phyloP scores from a whole-genome alignment of 1,140 invertebrate genomes.

The Pseudomyrmex sp. region DNA sequence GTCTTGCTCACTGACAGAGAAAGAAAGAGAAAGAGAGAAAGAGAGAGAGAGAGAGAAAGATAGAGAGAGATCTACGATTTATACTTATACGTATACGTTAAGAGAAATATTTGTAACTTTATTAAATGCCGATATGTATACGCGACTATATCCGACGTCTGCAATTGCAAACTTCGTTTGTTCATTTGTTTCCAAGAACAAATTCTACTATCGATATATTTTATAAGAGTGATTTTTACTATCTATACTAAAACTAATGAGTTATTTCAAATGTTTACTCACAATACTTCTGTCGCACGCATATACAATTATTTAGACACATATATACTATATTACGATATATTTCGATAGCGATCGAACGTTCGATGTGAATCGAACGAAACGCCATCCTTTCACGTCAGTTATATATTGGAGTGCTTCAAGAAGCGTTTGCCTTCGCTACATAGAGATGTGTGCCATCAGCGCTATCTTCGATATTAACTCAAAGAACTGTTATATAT shows the following conservation, averaged over 20 bases:
- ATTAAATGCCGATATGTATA: conserved; percentile 43
- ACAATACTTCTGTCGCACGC: neutral
- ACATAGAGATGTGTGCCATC: neutral
- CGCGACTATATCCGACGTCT: conserved; percentile 1
- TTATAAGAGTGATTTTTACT: neutral
- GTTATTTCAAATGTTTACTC: neutral
- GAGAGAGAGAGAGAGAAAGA: neutral
- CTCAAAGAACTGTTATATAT: conserved; percentile 10
- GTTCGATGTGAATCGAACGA: neutral
- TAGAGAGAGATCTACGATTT: conserved; percentile 50
- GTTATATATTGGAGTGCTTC: neutral
- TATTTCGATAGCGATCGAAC: neutral
- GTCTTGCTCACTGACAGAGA: conserved; percentile 50
- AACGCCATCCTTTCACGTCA: conserved; percentile 7
- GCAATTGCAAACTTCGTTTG: conserved; percentile 5
- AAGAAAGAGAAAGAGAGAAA: no score
- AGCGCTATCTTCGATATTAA: conserved; percentile 11
- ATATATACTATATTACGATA: neutral
- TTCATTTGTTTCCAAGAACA: neutral
- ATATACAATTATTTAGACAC: neutral
- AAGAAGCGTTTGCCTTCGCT: neutral
- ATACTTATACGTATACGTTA: conserved; percentile 40
- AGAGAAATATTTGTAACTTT: conserved; percentile 60
- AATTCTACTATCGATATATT: neutral
- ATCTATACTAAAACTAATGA: neutral